phyloP scores from a whole-genome alignment of 2,797 vertebrate genomes.

The Luscinia luscinia region DNA sequence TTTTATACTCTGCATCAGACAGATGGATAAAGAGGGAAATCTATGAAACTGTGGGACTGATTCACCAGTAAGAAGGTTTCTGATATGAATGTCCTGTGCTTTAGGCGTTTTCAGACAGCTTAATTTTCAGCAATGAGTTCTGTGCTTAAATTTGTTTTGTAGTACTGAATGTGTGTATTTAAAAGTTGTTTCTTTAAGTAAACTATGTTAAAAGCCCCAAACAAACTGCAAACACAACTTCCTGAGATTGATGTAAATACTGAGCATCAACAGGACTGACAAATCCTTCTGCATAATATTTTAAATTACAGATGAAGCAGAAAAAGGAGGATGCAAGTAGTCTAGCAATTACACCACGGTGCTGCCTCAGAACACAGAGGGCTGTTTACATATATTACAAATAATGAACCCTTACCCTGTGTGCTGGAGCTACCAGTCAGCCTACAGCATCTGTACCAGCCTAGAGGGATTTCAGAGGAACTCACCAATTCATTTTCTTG shows the following conservation, averaged over 20 bases:
- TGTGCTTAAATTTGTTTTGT: neutral
- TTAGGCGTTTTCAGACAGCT: neutral
- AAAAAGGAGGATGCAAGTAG: neutral
- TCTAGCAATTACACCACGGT: neutral
- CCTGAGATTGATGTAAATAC: neutral
- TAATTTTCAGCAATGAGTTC: neutral
- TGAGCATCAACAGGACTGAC: neutral
- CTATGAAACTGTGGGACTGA: neutral
- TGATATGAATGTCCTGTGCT: neutral
- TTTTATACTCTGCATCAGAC: neutral
- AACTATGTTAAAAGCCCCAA: neutral
- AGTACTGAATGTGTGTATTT: neutral
- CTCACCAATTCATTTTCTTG: neutral
- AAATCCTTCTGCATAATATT: neutral
- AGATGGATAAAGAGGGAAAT: neutral
- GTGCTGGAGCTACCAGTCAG: neutral
- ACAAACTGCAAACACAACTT: neutral
- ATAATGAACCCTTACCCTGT: neutral
- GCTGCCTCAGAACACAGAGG: neutral
- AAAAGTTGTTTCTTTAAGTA: neutral
- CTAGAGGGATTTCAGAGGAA: neutral
- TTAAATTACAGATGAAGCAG: slow-evolving; percentile 24
- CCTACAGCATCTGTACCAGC: neutral
- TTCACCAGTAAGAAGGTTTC: neutral
- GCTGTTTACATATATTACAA: neutral